Conservation (phyloP, 2,888 invertebrate species). For the Nemotelus nigrinus region DNA sequence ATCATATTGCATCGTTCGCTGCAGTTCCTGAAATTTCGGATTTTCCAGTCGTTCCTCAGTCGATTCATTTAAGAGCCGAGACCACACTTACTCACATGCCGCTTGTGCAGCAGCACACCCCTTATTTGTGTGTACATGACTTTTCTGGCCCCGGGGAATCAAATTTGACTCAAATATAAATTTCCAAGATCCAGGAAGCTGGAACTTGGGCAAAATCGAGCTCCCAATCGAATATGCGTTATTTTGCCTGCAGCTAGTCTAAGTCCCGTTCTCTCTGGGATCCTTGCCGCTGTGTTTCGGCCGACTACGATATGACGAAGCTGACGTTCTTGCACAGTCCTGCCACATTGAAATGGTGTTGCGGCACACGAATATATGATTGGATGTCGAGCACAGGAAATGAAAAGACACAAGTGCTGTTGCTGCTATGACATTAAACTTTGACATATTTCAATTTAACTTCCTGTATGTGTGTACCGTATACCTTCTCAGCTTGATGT, state of each 20-base stretch:
- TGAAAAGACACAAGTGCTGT: slow-evolving; percentile 53
- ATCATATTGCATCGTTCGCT: slow-evolving; percentile 43
- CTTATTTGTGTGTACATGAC: background rate
- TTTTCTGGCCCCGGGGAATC: slow-evolving; percentile 29
- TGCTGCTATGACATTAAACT: slow-evolving; percentile 52
- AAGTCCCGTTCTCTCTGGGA: too few relatives aligned
- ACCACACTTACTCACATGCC: slow-evolving; percentile 4
- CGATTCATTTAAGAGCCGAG: background rate
- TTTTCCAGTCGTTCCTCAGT: background rate
- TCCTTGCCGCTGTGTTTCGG: too few relatives aligned
- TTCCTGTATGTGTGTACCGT: slow-evolving; percentile 23
- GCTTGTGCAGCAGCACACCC: background rate
- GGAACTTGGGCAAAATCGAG: background rate
- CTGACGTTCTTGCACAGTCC: background rate
- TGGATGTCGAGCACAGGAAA: slow-evolving; percentile 50
- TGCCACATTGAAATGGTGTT: slow-evolving; percentile 30
- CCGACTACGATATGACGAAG: too few relatives aligned
- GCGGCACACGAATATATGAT: slow-evolving; percentile 37
- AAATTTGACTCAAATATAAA: slow-evolving; percentile 36
- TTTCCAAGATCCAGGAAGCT: background rate
- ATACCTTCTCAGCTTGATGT: background rate
- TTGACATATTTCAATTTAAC: slow-evolving; percentile 47
- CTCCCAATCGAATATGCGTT: too few relatives aligned
- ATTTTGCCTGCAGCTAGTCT: too few relatives aligned
- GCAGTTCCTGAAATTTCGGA: background rate